Conservation (phyloP, 2,888 invertebrate species). For the Hyles lineata region DNA sequence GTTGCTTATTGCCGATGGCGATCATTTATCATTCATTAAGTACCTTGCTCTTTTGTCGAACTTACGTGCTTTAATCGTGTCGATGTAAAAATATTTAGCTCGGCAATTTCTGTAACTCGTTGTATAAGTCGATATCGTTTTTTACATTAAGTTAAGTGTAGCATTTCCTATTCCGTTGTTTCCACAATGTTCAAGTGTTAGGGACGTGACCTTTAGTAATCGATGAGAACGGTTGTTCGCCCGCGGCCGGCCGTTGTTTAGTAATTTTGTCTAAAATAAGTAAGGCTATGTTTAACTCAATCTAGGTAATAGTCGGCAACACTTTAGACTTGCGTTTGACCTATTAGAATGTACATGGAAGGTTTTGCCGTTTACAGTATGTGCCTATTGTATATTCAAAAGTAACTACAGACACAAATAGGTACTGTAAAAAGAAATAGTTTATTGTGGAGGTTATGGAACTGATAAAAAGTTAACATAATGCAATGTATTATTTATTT, state of each 20-base stretch:
- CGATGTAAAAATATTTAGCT: too few relatives aligned
- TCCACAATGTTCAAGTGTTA: constrained; percentile 6
- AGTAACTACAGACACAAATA: too few relatives aligned
- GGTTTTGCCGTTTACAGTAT: too few relatives aligned
- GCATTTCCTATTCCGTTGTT: constrained; percentile 8
- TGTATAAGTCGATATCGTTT: not conserved
- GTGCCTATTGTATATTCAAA: too few relatives aligned
- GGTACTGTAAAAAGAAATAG: too few relatives aligned
- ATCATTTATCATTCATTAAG: too few relatives aligned
- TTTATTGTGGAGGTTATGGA: too few relatives aligned
- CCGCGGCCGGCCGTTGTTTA: not conserved
- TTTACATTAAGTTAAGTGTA: not conserved
- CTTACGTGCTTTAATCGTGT: too few relatives aligned
- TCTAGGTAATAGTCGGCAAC: constrained; percentile 7
- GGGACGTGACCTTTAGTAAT: constrained; percentile 17
- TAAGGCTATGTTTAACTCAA: constrained; percentile 7
- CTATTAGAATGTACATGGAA: not conserved
- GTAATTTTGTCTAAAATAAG: constrained; percentile 22
- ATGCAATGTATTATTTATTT: too few relatives aligned
- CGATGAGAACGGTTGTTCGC: constrained; percentile 24
- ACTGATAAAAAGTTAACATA: too few relatives aligned
- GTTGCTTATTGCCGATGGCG: too few relatives aligned
- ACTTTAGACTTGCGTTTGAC: not conserved
- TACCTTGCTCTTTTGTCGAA: too few relatives aligned
- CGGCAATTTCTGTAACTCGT: not conserved